A percentile compares a stretch with the other conserved stretches of the same genome.
phyloP scores from a whole-genome alignment of 1,140 invertebrate genomes.

The Melipona quadrifasciata region DNA sequence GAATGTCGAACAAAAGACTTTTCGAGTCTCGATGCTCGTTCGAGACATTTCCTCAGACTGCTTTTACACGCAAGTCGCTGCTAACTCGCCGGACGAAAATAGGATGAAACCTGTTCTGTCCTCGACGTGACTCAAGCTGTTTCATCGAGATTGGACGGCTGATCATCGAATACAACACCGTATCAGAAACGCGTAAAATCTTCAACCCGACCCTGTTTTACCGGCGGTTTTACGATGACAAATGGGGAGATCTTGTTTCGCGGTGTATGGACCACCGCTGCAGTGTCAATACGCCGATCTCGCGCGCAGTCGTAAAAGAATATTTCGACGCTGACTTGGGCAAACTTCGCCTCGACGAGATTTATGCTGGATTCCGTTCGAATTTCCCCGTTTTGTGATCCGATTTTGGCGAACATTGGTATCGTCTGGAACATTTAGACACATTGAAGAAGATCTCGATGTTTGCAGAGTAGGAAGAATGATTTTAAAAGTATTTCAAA shows the following conservation, averaged over 20 bases:
- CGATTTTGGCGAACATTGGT: not conserved
- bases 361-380: not conserved
- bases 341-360: not conserved
- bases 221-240: conserved; percentile 15
- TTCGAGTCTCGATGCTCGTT: too few species aligned
- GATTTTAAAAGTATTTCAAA: not conserved
- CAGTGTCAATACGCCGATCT: not conserved
- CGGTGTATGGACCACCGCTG: not conserved
- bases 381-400: not conserved
- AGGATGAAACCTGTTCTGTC: conserved; percentile 13
- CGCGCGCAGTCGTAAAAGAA: not conserved
- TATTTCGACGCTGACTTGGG: not conserved
- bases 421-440: too few species aligned
- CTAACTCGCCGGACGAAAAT: not conserved
- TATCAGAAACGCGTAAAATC: conserved; percentile 24
- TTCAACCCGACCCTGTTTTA: not conserved
- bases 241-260: not conserved
- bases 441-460: not conserved
- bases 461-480: not conserved
- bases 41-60: conserved; percentile 18
- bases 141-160: not conserved
- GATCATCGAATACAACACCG: conserved; percentile 13
- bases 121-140: not conserved
- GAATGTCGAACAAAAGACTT: too few species aligned
- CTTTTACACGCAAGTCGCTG: not conserved